A percentile compares a stretch with the other conserved stretches of the same genome.
Evolutionary conservation across 1,140 invertebrate genomes (phyloP).

Genomic region (Euwallacea similis): DNA sequence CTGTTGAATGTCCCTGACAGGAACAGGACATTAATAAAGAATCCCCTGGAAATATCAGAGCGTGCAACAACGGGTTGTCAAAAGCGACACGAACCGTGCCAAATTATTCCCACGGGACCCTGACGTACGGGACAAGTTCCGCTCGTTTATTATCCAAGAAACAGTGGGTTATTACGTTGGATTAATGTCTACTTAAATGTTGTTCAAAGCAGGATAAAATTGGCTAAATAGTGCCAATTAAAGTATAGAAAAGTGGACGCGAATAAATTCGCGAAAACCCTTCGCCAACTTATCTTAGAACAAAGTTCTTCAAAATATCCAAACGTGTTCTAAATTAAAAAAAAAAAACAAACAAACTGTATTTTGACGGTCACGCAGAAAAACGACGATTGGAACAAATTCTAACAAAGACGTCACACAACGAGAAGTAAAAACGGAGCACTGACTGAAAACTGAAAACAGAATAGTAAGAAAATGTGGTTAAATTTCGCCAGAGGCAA

Average conservation of each 20-base stretch:
- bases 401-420: constrained; percentile 2
- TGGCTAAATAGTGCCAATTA: too few relatives aligned
- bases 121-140: background rate
- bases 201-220: too few relatives aligned
- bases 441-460: constrained; percentile 17
- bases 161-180: too few relatives aligned
- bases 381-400: constrained; percentile 3
- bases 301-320: too few relatives aligned
- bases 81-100: constrained; percentile 19
- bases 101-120: constrained; percentile 27
- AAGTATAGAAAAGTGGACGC: too few relatives aligned
- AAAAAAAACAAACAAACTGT: background rate
- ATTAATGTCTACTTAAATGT: too few relatives aligned
- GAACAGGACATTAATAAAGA: constrained; percentile 10
- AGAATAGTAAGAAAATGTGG: constrained; percentile 23
- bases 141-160: too few relatives aligned
- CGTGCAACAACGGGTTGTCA: constrained; percentile 11
- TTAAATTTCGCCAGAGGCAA: constrained; percentile 16
- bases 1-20: constrained; percentile 8
- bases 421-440: constrained; percentile 11
- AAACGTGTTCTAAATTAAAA: too few relatives aligned
- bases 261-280: too few relatives aligned
- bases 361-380: background rate
- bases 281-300: too few relatives aligned
- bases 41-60: background rate